Conservation (phyloP, 2,797 vertebrate species). For the Tamandua tetradactyla region DNA sequence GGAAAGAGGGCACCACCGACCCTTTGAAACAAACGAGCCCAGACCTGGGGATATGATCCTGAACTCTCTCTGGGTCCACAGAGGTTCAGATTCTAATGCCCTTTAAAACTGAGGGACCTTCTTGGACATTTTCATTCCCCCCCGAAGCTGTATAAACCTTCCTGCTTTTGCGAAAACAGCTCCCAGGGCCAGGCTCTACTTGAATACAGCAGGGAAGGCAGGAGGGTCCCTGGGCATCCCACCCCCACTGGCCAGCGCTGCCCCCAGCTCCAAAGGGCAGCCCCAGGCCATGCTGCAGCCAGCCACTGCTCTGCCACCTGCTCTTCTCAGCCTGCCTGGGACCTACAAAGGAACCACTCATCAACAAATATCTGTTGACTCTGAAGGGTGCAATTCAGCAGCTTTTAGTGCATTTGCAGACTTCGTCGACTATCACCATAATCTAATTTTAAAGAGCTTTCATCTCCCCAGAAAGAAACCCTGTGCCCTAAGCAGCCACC, state of each 20-base stretch:
- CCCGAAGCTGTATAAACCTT: background rate
- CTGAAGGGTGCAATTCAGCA: too few species aligned
- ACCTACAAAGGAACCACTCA: background rate
- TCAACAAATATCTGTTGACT: too few species aligned
- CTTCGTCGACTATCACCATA: rapidly evolving
- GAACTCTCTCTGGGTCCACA: too few species aligned
- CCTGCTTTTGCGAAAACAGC: background rate
- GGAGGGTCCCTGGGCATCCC: too few species aligned
- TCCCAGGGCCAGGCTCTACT: background rate
- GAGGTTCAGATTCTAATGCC: background rate
- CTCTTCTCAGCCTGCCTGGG: background rate
- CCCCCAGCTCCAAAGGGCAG: too few species aligned
- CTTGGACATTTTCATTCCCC: background rate
- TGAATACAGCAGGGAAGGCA: rapidly evolving
- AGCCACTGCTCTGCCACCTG: background rate
- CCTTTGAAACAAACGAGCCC: background rate
- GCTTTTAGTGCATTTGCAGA: background rate
- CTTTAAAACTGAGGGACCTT: too few species aligned
- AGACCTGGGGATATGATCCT: too few species aligned
- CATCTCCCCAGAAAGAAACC: background rate
- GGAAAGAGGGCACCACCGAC: background rate
- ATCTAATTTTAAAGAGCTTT: background rate
- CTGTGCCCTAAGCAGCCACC: rapidly evolving
- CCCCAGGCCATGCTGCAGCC: background rate
- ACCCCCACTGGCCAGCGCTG: rapidly evolving